Conservation (phyloP, 2,797 vertebrate species). For the Anguilla anguilla region DNA sequence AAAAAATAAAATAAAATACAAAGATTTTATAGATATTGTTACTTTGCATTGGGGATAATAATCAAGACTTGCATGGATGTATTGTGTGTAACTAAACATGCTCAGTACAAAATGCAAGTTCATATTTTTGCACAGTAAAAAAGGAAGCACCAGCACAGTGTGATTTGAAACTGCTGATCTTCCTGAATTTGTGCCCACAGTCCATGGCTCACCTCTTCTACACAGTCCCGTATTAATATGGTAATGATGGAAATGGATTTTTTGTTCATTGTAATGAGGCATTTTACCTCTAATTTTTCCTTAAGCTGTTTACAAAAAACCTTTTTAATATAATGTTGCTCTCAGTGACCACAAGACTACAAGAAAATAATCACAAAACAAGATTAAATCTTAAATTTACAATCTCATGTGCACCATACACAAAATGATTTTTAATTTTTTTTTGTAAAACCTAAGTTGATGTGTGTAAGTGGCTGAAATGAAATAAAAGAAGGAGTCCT, state of each 20-base stretch:
- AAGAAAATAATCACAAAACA: constrained; percentile 35
- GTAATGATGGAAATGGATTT: constrained; percentile 2
- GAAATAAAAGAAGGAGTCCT: constrained; percentile 77
- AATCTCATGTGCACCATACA: constrained; percentile 43
- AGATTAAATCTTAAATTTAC: constrained; percentile 61
- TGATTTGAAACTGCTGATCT: constrained; percentile 69
- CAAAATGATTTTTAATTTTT: not conserved
- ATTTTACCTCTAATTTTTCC: constrained; percentile 1
- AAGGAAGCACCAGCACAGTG: constrained; percentile 66
- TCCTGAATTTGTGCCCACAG: constrained; percentile 66
- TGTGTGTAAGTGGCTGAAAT: constrained; percentile 75
- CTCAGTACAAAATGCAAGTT: not conserved
- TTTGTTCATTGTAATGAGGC: not conserved
- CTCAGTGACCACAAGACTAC: not conserved
- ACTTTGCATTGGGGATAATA: not conserved
- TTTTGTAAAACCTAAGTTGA: constrained; percentile 27
- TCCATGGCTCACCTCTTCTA: constrained; percentile 48
- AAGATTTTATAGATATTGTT: not conserved
- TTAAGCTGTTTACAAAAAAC: not conserved
- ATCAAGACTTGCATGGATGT: constrained; percentile 6
- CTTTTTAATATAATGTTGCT: not conserved
- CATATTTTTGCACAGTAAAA: constrained; percentile 61
- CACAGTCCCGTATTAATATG: constrained; percentile 31
- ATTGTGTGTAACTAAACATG: not conserved
- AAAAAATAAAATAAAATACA: not conserved